Base-by-base conservation (phyloP, 2,113 vertebrate species). In the Arvicanthis niloticus region DNA sequence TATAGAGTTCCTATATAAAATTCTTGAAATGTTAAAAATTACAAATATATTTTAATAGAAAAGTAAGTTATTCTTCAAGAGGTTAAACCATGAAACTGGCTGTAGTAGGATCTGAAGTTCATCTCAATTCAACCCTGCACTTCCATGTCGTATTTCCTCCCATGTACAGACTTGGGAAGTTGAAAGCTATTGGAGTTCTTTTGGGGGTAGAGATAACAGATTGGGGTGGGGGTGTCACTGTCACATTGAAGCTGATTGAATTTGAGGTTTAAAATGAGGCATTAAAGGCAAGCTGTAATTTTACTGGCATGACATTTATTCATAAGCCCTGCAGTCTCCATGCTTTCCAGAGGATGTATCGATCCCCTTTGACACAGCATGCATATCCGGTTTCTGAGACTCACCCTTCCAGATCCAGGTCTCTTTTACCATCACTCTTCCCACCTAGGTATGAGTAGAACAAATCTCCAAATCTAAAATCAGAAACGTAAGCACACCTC, bases 211-310 rank as follows among this genome's bases (percentile, higher is more conserved):
- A 65, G 17, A 37, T 93, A 84, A 53, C 0, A 88, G 51, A 88
- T 82, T 95, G 91, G 17, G 53, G 58, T 1, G 48, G 51, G 10
- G 51, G 9, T 70, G 19, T 84, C 91, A 93, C 40, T 95, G 82
- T 26, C 26, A 56, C 65, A 68, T 24, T 5, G 45, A 58, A 81
- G 31, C 26, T 77, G 73, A 91, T 53, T 84, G 82, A 91, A 53
- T 95, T 91, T 95, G 58, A 68, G 58, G 42, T 62, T 92, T 95
- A 84, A 93, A 95, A 93, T 91, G 60, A 93, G 60, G 22, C 93
- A 65, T 82, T 93, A 93, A 93, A 93, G 67, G 29, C 68, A 62
- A n/a, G 37, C 6, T 16, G 34, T 45, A 93, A 82, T 93, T 88
- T 72, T 31, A 65, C 91, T 96, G 68, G 51, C 34, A 76, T 60